Conservation (phyloP, 2,888 invertebrate genomes). For the Xestia ashworthii region DNA sequence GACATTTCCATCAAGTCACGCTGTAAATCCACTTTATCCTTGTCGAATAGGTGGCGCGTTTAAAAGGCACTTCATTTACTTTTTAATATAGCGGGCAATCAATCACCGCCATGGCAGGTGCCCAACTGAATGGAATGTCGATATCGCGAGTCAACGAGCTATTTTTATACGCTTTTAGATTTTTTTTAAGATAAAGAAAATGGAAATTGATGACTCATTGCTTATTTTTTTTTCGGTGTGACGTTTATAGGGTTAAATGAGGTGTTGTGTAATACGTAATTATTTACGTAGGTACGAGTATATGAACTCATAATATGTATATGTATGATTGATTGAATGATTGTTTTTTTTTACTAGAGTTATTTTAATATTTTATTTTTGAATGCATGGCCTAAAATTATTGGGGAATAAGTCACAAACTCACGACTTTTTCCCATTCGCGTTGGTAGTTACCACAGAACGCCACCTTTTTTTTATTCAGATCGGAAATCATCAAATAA, state of each 20-base stretch:
- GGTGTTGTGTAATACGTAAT: background rate
- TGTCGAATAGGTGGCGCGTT: slow-evolving; percentile 75
- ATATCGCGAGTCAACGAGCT: slow-evolving; percentile 75
- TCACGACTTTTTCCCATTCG: too few relatives aligned
- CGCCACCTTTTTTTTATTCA: too few relatives aligned
- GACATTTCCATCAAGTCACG: slow-evolving; percentile 76
- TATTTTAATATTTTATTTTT: background rate
- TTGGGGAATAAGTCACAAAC: background rate
- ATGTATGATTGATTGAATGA: background rate
- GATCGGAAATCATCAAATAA: too few relatives aligned
- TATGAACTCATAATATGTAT: too few relatives aligned
- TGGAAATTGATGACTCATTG: slow-evolving; percentile 61
- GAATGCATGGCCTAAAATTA: too few relatives aligned
- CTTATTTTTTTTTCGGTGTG: slow-evolving; percentile 1
- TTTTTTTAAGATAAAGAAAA: slow-evolving; percentile 68
- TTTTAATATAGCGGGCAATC: slow-evolving; percentile 84
- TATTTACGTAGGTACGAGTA: background rate
- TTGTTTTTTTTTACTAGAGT: background rate
- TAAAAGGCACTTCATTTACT: slow-evolving; percentile 84
- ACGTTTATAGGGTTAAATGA: slow-evolving; percentile 18
- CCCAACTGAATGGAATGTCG: slow-evolving; percentile 79
- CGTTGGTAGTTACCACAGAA: too few relatives aligned
- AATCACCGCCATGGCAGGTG: slow-evolving; percentile 82
- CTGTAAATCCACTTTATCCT: slow-evolving; percentile 74
- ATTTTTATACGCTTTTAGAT: slow-evolving; percentile 68